Base-by-base conservation (phyloP, 2,113 vertebrate genomes). In the Romanogobio albipinnatus region DNA sequence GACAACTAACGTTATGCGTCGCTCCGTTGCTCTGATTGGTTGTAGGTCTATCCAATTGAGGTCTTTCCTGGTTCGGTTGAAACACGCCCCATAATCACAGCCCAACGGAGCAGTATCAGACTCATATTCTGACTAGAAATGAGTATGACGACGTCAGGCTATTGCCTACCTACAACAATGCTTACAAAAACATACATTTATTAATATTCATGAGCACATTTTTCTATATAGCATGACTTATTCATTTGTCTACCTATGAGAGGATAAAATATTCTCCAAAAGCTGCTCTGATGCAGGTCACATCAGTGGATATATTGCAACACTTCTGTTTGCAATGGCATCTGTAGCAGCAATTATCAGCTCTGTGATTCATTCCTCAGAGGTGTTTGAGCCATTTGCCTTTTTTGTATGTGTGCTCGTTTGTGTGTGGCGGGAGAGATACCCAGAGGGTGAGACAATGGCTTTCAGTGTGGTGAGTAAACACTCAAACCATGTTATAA, bases 341-440 rank as follows among this genome's bases (percentile, higher is more conserved):
- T 33, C 33, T 68, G 49, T 26, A 77, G 39, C 61, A 79, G 14
- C 62, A 71, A 70, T 84, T 53, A 79, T 36, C 75, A 70, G 76
- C 15, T 39, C 47, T 53, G 33, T 75, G 61, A 58, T 24, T 51
- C 33, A 45, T 70, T 66, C 39, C 76, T 71, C 24, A 66, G 36
- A 68, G 73, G 45, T 62, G 74, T 61, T 76, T 49, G 75, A 45
- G 39, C 19, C n/a, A 45, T 70, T 49, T 24, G 22, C 13, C 3
- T 49, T 43, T 56, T 56, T 56, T 56, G 24, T 76, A 22, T 22
- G 47, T 47, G 64, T 36, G 17, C 15, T 49, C 56, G 74, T 39
- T 71, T 62, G 62, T 26, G 36, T 51, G 15, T 53, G 56, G 11
- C 76, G 81, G 33, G 10, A 73, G 39, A 9, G 36, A 51, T 59